These are phyloP conservation scores for Drosophila imparisetae DNA, from an alignment of 2,888 invertebrate genomes.

Conservation along the genomic window DNA sequence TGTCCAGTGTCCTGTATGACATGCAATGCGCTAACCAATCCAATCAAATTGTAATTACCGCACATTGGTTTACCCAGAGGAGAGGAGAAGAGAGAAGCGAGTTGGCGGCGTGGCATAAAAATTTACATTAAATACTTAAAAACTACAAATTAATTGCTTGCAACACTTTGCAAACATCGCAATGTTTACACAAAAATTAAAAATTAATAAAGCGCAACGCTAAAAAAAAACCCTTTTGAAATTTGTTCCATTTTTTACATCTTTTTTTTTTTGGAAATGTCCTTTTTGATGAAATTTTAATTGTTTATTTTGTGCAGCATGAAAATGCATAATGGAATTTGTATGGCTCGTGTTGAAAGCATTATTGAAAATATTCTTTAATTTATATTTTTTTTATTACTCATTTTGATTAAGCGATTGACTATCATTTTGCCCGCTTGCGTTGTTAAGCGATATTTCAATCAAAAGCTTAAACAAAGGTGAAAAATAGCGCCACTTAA, in stretches of 20 bases:
- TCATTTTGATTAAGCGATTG: constrained; percentile 15
- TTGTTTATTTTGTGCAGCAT: constrained; percentile 37
- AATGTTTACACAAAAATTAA: constrained; percentile 69
- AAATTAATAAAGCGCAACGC: constrained; percentile 59
- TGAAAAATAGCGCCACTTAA: constrained; percentile 1
- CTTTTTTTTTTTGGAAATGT: constrained; percentile 15
- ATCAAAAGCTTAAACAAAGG: constrained; percentile 17
- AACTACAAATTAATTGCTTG: constrained; percentile 66
- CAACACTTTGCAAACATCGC: constrained; percentile 41
- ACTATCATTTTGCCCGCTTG: constrained; percentile 9
- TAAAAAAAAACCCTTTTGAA: constrained; percentile 11
- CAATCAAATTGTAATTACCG: constrained; percentile 62
- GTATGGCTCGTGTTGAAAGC: constrained; percentile 6
- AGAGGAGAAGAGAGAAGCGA: not conserved
- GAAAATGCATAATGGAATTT: constrained; percentile 35
- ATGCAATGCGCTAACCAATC: constrained; percentile 29
- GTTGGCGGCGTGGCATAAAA: constrained; percentile 13
- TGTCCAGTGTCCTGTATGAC: constrained; percentile 7
- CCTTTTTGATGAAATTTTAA: constrained; percentile 61
- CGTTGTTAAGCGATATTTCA: constrained; percentile 29
- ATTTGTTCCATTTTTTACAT: not conserved
- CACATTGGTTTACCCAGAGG: constrained; percentile 17
- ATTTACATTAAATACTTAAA: constrained; percentile 53
- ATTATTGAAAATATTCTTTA: constrained; percentile 25
- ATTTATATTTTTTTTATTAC: constrained; percentile 8